phyloP scores from a whole-genome alignment of 2,888 invertebrate species.

The Heliconius cydno region DNA sequence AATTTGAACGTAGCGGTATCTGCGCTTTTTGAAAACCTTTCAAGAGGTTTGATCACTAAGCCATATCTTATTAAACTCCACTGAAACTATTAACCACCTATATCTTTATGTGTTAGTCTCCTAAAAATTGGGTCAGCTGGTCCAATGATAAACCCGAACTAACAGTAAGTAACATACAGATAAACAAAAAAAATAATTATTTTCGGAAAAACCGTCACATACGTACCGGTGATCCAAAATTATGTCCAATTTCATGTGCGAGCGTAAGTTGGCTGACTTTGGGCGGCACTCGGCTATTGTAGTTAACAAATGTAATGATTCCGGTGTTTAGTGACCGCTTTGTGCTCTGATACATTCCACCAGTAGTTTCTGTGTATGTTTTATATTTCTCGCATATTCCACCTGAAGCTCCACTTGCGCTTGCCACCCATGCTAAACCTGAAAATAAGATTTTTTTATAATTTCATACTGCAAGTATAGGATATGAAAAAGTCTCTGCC shows the following conservation, averaged over 20 bases:
- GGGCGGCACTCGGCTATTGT: conserved; percentile 97
- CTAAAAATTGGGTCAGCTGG: too few species aligned
- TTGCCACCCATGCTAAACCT: conserved; percentile 99
- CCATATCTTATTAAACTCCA: too few species aligned
- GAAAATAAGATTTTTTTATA: conserved; percentile 18
- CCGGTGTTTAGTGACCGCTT: conserved; percentile 98
- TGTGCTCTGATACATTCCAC: conserved; percentile 96
- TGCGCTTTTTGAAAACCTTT: too few species aligned
- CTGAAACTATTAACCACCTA: too few species aligned
- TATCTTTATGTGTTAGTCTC: too few species aligned
- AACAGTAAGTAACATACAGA: too few species aligned
- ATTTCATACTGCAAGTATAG: not conserved
- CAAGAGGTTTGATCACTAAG: too few species aligned
- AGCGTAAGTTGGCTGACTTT: conserved; percentile 98
- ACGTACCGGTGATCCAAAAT: conserved; percentile 98
- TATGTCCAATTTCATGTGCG: conserved; percentile 99
- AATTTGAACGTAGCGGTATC: too few species aligned
- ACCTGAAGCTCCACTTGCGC: conserved; percentile 98
- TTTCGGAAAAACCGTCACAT: not conserved
- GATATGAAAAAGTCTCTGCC: not conserved
- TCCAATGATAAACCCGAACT: too few species aligned
- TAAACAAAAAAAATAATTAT: too few species aligned
- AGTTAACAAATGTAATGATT: conserved; percentile 99
- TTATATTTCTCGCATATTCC: conserved; percentile 99
- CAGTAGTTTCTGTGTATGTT: conserved; percentile 97